These are phyloP conservation scores for Neoarius graeffei DNA, from an alignment of 2,113 vertebrate species.

Conservation along the genomic window DNA sequence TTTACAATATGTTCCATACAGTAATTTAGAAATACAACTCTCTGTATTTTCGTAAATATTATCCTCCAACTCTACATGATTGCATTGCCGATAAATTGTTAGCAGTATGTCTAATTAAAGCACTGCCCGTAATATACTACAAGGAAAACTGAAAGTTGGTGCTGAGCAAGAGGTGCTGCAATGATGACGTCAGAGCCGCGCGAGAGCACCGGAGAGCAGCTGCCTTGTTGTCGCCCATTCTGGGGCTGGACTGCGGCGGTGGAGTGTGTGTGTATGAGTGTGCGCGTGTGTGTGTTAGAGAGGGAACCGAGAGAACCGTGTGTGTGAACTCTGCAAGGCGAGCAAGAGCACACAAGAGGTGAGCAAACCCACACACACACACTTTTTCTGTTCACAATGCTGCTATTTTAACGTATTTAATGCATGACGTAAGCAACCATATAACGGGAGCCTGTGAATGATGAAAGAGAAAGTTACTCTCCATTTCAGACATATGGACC, in stretches of 20 bases:
- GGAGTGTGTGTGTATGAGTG: neutral
- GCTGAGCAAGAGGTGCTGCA: neutral
- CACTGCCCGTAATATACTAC: neutral
- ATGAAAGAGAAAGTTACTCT: neutral
- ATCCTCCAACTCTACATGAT: neutral
- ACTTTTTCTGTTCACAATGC: neutral
- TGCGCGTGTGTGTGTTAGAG: neutral
- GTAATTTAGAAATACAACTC: no score
- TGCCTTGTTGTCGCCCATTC: neutral
- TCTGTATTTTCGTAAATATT: no score
- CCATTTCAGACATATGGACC: neutral
- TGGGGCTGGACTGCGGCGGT: neutral
- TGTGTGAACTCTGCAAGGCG: slow-evolving; percentile 6
- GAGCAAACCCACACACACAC: neutral
- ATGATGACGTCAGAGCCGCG: slow-evolving; percentile 10
- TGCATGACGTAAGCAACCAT: slow-evolving; percentile 7
- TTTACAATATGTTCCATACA: no score
- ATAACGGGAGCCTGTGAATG: neutral
- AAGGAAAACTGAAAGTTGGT: neutral
- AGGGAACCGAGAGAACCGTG: neutral
- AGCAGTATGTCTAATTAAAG: neutral
- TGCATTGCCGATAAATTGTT: neutral
- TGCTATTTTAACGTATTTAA: neutral
- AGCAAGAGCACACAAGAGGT: neutral
- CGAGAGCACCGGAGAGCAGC: neutral